Conservation (phyloP, 2,797 vertebrate species). For the Meda fulgida region DNA sequence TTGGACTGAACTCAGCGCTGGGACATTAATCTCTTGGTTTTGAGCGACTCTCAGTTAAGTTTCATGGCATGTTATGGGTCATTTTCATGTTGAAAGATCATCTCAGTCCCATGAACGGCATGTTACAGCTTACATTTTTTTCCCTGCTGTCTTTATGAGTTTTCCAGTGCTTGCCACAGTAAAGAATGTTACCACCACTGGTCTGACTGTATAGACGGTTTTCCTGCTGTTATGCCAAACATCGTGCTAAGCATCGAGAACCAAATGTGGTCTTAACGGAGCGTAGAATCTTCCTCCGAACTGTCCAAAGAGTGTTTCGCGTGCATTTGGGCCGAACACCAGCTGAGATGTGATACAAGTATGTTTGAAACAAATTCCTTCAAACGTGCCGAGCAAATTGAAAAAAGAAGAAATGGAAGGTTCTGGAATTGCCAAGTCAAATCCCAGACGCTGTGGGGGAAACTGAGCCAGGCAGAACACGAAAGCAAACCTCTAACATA, state of each 20-base stretch:
- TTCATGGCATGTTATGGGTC: constrained; percentile 38
- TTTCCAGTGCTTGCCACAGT: constrained; percentile 20
- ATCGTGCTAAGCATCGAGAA: not conserved
- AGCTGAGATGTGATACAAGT: constrained; percentile 32
- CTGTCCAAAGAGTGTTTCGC: not conserved
- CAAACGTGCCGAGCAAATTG: constrained; percentile 15
- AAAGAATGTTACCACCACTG: constrained; percentile 6
- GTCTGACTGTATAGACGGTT: not conserved
- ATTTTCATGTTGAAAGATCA: constrained; percentile 35
- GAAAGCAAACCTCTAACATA: constrained; percentile 4
- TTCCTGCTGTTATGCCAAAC: not conserved
- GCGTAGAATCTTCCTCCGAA: not conserved
- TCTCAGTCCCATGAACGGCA: not conserved
- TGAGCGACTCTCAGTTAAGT: not conserved
- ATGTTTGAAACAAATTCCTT: constrained; percentile 32
- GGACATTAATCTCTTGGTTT: constrained; percentile 29
- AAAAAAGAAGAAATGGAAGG: constrained; percentile 47
- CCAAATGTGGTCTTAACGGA: constrained; percentile 14
- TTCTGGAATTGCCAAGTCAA: constrained; percentile 28
- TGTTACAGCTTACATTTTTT: not conserved
- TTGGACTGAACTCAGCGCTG: constrained; percentile 10
- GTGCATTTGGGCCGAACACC: constrained; percentile 16
- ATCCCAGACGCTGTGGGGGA: constrained; percentile 40
- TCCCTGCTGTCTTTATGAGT: constrained; percentile 26
- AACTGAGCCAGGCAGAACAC: not conserved